Conservation (phyloP, 23 tunicate genomes). For the Ascidia mentula region DNA sequence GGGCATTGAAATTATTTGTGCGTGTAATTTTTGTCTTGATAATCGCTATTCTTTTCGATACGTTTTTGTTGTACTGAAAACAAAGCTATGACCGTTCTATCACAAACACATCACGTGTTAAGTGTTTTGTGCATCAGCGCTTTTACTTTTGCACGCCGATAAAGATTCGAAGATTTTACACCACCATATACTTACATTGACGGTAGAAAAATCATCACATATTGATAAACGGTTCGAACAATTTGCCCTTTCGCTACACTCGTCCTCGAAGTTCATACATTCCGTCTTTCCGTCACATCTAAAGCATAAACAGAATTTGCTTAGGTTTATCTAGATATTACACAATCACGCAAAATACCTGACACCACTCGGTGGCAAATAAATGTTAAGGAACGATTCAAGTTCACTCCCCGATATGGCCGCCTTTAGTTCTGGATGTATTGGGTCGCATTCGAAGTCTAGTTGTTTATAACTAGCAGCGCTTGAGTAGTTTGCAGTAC, state of each 20-base stretch:
- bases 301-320: too few relatives aligned
- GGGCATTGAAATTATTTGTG: too few relatives aligned
- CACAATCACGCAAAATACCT: neutral
- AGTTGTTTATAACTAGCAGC: too few relatives aligned
- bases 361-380: neutral
- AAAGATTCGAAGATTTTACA: too few relatives aligned
- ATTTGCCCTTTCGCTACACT: conserved; percentile 18
- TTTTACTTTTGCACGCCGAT: neutral
- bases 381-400: neutral
- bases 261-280: conserved; percentile 32
- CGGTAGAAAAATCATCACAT: conserved; percentile 20
- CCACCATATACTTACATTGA: neutral
- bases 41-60: too few relatives aligned
- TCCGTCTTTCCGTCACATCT: conserved; percentile 26
- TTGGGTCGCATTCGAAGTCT: neutral
- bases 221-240: conserved; percentile 6
- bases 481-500: conserved; percentile 26
- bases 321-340: too few relatives aligned
- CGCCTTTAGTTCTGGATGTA: neutral
- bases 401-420: neutral
- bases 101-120: too few relatives aligned
- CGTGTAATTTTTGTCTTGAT: too few relatives aligned
- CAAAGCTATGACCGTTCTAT: too few relatives aligned
- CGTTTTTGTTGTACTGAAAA: too few relatives aligned
- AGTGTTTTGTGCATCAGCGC: neutral